Evolutionary conservation across 2,797 vertebrate genomes (phyloP), one percentile per base, ranked within the genome.

Genomic region (Xerus rutilus): DNA sequence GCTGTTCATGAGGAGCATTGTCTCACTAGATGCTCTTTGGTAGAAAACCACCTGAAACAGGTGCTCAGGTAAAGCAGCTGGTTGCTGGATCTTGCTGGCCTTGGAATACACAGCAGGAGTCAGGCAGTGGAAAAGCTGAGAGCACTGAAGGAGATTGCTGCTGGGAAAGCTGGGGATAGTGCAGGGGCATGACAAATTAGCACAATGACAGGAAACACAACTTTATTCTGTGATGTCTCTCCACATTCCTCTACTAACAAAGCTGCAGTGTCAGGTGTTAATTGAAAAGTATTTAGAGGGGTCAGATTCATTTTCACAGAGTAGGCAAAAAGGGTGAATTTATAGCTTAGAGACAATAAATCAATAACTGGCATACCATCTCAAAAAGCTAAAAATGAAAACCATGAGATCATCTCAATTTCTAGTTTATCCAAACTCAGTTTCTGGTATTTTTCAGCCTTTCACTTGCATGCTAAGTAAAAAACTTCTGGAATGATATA

Each of bases 401-500:
- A 52, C 6, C 3, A 4, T 76, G 11, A 18, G 39, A 65, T 82
- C 35, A 77, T 87, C 17, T 72, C 45, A 89, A 45, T 85, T 45
- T 8, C 28, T 4, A 72, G 12, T 10, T 88, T 73, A 85, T 20
- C 14, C 62, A 81, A 72, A 25, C 15, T 79, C 3, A 43, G 30
- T 86, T 86, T 72, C 30, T n/a, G 43, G 0, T 86, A 45, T 64
- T 94, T n/a, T 65, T 65, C 21, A 62, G 59, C 59, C 9, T 94
- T 95, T n/a, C 28, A 54, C 13, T 91, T 64, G 21, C 28, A n/a
- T 54, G 32, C 30, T n/a, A 81, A 97, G 17, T 85, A 54, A 54
- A 21, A 86, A 91, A 59, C 49, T 62, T 81, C 89, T 74, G 69
- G 76, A 96, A 87, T 52, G 17, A 85, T 78, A 47, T 69, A 89